Evolutionary conservation across 2,797 vertebrate species (phyloP), one percentile per base, ranked within the genome.

Genomic region (Apogon hyalosoma): DNA sequence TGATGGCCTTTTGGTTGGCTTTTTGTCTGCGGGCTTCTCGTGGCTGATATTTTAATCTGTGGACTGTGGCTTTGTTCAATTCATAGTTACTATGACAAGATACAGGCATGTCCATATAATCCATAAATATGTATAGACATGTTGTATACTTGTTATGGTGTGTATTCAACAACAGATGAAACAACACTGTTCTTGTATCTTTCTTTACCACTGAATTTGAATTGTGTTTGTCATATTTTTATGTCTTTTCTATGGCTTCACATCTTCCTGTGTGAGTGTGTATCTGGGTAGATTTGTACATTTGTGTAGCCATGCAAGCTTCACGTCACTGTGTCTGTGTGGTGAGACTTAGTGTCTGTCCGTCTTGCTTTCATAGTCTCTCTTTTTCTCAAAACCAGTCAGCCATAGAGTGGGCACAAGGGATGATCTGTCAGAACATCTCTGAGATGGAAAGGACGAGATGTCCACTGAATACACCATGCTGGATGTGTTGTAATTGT

Each of bases 341-440:
- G 69, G 53, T 24, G 24, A 61, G 46, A 43, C 24, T 31, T 11
- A 14, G 16, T 13, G 45, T 63, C 19, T 70, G 43, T 24, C 33
- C 14, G 15, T 57, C 58, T 66, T 31, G 7, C 63, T 65, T 66
- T 64, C 24, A 47, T 61, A 0, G 43, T 70, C 46, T 72, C 55
- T 67, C 50, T 78, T 75, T 87, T 63, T 69, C 67, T 77, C 60
- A 49, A 76, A 83, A 49, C 24, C 82, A 86, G 62, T 76, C 79
- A 79, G 70, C 85, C 86, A 76, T 86, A 66, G 80, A 79, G 52
- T 62, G 58, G 79, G 60, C 90, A 79, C 85, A 71, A 62, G 88
- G 80, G 78, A 84, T 77, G 81, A 84, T 88, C 75, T 90, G 88
- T 89, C 87, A 87, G 88, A 89, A 74, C 76, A 65, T 80, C 75